Conservation (phyloP, 2,113 vertebrate species). For the Ciconia stormi region DNA sequence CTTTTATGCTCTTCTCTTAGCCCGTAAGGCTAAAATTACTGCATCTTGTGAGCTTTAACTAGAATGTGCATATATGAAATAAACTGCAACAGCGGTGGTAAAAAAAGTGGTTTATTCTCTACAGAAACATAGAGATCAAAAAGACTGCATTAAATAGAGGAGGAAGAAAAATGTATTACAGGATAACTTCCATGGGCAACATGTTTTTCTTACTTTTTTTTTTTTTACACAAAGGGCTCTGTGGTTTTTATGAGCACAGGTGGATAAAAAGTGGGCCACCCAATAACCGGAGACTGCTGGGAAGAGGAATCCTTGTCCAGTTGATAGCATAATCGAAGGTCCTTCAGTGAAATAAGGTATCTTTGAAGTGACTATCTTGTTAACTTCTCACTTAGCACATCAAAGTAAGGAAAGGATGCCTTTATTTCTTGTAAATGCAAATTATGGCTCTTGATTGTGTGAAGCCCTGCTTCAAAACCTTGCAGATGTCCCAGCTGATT, state of each 20-base stretch:
- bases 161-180: neutral
- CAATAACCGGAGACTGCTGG: neutral
- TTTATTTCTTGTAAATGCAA: conserved; percentile 38
- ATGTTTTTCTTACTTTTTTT: neutral
- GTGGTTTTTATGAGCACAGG: neutral
- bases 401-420: conserved; percentile 16
- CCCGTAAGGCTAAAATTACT: neutral
- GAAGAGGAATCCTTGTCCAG: neutral
- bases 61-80: neutral
- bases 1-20: neutral
- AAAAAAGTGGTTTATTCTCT: neutral
- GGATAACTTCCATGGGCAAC: neutral
- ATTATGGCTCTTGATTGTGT: neutral
- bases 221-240: neutral
- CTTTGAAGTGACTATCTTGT: conserved; percentile 42
- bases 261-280: neutral
- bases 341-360: neutral
- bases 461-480: conserved; percentile 13
- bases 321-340: neutral
- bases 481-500: conserved; percentile 13
- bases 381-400: conserved; percentile 44
- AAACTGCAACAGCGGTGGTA: neutral
- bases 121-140: neutral
- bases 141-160: neutral
- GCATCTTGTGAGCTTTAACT: neutral